Conservation (phyloP, 2,113 vertebrate genomes). For the Nicator chloris region DNA sequence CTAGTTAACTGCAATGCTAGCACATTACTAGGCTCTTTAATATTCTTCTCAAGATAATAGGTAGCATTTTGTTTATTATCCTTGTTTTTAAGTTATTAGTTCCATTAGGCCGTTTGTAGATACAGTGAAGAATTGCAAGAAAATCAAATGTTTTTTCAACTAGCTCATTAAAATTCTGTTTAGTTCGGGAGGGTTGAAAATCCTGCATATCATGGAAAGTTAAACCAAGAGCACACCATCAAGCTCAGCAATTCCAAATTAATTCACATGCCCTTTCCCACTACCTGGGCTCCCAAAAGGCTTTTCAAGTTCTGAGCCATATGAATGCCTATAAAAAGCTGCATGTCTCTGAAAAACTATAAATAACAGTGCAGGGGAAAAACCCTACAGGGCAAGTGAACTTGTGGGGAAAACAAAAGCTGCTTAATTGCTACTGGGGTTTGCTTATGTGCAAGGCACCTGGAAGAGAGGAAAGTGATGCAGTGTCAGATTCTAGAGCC, state of each 20-base stretch:
- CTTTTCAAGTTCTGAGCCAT: background rate
- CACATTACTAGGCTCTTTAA: constrained; percentile 34
- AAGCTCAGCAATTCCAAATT: constrained; percentile 54
- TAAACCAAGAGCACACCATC: constrained; percentile 22
- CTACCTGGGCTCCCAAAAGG: constrained; percentile 25
- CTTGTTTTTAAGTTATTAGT: constrained; percentile 58
- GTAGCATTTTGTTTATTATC: constrained; percentile 50
- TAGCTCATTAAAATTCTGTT: constrained; percentile 29
- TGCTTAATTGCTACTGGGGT: background rate
- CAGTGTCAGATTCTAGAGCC: background rate
- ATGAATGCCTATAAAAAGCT: background rate
- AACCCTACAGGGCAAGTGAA: background rate
- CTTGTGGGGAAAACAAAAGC: background rate
- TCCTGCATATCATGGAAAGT: constrained; percentile 19
- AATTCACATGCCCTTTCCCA: constrained; percentile 54
- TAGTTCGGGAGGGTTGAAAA: constrained; percentile 28
- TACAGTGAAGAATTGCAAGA: constrained; percentile 33
- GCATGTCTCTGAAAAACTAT: background rate
- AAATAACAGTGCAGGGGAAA: background rate
- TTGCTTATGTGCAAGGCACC: background rate
- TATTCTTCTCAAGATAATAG: constrained; percentile 48
- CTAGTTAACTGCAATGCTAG: constrained; percentile 19
- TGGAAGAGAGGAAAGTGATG: background rate
- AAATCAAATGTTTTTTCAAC: constrained; percentile 54
- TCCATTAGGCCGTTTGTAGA: constrained; percentile 51